Evolutionary conservation across 1,140 invertebrate genomes (phyloP), one percentile per base, ranked within the genome.

Genomic region (Idris sp.): DNA sequence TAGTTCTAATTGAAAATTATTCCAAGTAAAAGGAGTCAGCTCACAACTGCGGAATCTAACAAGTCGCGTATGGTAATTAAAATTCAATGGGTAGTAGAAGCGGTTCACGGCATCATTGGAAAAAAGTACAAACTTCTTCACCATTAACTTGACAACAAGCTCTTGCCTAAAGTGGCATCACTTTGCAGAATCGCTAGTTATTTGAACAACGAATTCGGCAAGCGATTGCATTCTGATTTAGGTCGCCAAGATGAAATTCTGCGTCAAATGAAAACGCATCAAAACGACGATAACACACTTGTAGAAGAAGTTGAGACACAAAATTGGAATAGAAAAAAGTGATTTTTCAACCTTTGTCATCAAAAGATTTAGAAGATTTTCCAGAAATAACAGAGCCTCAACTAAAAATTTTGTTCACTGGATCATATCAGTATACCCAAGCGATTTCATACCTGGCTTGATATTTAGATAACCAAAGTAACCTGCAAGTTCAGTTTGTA

Each of bases 371-470:
- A 9, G 11, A 35, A 31, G 53, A 69, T 11, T 71, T 71, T 62
- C 56, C 48, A 10, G 54, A 69, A 62, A 48, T 53, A n/a, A 54
- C 67, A 5, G 38, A 41, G n/a, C 2, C 10, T 10, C 9, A 41
- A 10, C 11, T 41, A 9, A 41, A 41, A 10, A 25, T 41, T 8
- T 11, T 41, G 0, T 48, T 33, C 11, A 48, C 44, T 19, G 30
- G 44, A 1, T 19, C 28, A 10, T 33, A 48, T 18, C 44, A 33
- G 6, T 13, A 33, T 1, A 15, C 30, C 1, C 16, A 48, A 22
- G 18, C 28, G 8, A 25, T 68, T n/a, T 54, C 62, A 19, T 67
- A 54, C 19, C 40, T 62, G 22, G 67, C 48, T 10, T 58, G 64
- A 64, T 2, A 25, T 2, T 43, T 56, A 26, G 30, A 43, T 0